Conservation (phyloP, 2,797 vertebrate species). For the Pangasius mekongensis region DNA sequence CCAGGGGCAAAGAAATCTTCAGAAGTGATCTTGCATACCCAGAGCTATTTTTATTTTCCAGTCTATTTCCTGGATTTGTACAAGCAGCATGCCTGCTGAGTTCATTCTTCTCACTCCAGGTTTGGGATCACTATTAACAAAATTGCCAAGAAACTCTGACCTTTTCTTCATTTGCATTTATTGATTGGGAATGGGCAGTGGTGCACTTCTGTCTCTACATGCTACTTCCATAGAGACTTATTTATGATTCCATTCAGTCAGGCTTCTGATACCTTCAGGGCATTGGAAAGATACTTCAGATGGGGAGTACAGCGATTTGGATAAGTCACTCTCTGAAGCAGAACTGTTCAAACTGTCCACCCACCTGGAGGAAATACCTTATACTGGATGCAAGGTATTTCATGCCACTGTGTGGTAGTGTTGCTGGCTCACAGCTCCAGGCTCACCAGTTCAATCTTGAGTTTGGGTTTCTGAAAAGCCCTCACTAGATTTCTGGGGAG, state of each 20-base stretch:
- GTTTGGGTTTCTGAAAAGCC: background rate
- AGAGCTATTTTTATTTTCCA: conserved; percentile 1
- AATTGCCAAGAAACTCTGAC: background rate
- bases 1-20: background rate
- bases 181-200: background rate
- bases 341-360: background rate
- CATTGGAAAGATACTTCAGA: background rate
- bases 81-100: conserved; percentile 5
- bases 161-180: background rate
- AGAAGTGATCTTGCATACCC: background rate
- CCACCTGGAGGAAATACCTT: background rate
- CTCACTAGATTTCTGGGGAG: background rate
- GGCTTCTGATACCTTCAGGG: background rate
- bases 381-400: conserved; percentile 7
- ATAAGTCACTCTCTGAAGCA: background rate
- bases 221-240: background rate
- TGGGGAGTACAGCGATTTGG: background rate
- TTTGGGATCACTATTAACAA: background rate
- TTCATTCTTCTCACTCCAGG: background rate
- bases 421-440: background rate
- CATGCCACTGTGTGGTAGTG: background rate
- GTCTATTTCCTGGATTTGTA: background rate
- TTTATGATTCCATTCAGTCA: background rate
- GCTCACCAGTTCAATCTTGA: background rate
- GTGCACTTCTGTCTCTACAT: background rate